Base-by-base conservation (phyloP, 2,888 invertebrate species). In the Xanthorhoe designata region DNA sequence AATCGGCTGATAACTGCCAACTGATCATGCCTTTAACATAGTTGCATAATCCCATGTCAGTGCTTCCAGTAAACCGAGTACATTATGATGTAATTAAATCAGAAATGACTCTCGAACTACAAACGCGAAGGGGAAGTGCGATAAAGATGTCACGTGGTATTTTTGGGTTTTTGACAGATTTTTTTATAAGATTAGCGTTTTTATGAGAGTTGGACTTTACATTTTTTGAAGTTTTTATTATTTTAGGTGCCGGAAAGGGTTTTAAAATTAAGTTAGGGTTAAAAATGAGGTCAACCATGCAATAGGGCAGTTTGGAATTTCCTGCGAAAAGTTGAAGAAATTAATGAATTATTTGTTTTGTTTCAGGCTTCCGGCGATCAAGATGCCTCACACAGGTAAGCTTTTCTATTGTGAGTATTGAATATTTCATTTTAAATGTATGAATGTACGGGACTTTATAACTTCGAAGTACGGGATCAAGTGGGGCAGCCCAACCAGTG, bases 371-470 rank as follows among this genome's bases (percentile, higher is more conserved):
- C 7, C 32, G 32, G 76, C 65, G 84, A 75, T 76, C 78, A 82
- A 73, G 75, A 92, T 92, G 92, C 92, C 92, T 69, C 92, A 92
- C 72, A 92, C 92, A 84, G 92, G 92, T 91, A 87, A 84, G 70
- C 64, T 64, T 24, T 32, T 32, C 32, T 65, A n/a, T n/a, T 56
- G 35, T 57, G 15, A 51, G 24, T 50, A 38, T 47, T 8, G 6
- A 55, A 13, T 56, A 45, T 24, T 45, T 45, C 15, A 2, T 10
- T 38, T 38, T 7, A n/a, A 45, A 15, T 45, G 13, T 24, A 24
- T 24, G 24, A 13, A 13, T 42, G 5, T 10, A 42, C 24, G n/a
- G 42, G 13, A 13, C n/a, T 42, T 38, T 38, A 1, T 4, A 10
- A 7, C 10, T n/a, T n/a, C n/a, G n/a, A n/a, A n/a, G n/a, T n/a